Conservation (phyloP, 2,113 vertebrate genomes). For the Microcebus griseorufus region DNA sequence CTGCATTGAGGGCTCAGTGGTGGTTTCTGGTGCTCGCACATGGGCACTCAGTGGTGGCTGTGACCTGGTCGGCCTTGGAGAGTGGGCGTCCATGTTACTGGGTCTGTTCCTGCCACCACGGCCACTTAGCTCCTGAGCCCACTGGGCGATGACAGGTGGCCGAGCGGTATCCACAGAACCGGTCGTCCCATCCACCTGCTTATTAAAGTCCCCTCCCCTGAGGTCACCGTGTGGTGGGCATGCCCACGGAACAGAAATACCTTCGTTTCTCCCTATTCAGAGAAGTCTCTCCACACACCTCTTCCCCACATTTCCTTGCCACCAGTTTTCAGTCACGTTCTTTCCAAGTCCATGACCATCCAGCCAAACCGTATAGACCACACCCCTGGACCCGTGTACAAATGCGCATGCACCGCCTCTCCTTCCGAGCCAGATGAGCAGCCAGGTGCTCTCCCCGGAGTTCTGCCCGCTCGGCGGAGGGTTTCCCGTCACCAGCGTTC, state of each 20-base stretch:
- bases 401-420: background rate
- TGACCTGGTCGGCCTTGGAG: background rate
- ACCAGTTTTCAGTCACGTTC: background rate
- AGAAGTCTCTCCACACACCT: background rate
- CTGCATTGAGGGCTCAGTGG: background rate
- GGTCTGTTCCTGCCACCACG: background rate
- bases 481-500: background rate
- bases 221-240: background rate
- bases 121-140: background rate
- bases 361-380: background rate
- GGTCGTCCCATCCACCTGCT: background rate
- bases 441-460: background rate
- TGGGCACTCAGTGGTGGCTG: background rate
- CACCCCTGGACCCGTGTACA: background rate
- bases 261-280: background rate
- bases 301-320: background rate
- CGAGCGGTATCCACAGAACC: background rate
- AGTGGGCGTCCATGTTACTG: background rate
- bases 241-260: background rate
- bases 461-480: background rate
- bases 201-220: background rate
- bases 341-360: background rate
- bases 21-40: background rate
- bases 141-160: background rate
- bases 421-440: background rate